phyloP scores from a whole-genome alignment of 1,140 invertebrate genomes.

The Daktulosphaira vitifoliae region DNA sequence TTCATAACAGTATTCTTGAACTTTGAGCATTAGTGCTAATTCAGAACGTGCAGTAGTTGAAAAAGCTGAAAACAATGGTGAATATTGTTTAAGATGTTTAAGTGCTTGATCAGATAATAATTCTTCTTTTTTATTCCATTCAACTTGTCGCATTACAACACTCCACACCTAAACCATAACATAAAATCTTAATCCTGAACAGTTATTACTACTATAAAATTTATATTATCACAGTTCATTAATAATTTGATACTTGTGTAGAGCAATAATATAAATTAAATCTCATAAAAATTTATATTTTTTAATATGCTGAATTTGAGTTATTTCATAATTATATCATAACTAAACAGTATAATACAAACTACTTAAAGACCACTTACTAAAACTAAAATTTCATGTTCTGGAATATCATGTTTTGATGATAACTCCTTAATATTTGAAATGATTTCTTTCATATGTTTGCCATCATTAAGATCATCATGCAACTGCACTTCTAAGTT shows the following conservation, averaged over 20 bases:
- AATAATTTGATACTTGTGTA: background rate
- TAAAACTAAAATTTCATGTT: conserved; percentile 73
- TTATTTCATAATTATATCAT: too few species aligned
- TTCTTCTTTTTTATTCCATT: conserved; percentile 98
- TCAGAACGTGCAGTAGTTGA: conserved; percentile 74
- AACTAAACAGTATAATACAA: too few species aligned
- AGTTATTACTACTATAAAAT: too few species aligned
- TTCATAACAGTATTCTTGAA: conserved; percentile 96
- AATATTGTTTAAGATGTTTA: conserved; percentile 79
- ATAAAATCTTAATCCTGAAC: too few species aligned
- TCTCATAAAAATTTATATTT: too few species aligned
- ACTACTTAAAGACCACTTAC: too few species aligned
- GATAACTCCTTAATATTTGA: conserved; percentile 77
- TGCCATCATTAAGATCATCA: conserved; percentile 73
- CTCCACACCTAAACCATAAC: conserved; percentile 66
- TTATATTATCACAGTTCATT: background rate
- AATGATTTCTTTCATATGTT: conserved; percentile 70
- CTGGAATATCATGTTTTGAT: conserved; percentile 66
- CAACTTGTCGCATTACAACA: conserved; percentile 84
- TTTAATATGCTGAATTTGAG: too few species aligned
- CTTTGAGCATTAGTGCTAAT: conserved; percentile 75
- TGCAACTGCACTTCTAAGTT: conserved; percentile 65
- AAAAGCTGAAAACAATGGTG: conserved; percentile 75
- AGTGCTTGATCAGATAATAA: conserved; percentile 88
- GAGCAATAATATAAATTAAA: too few species aligned